These are phyloP conservation scores for Ammodramus savannarum DNA, from an alignment of 2,113 vertebrate species.

Conservation along the genomic window DNA sequence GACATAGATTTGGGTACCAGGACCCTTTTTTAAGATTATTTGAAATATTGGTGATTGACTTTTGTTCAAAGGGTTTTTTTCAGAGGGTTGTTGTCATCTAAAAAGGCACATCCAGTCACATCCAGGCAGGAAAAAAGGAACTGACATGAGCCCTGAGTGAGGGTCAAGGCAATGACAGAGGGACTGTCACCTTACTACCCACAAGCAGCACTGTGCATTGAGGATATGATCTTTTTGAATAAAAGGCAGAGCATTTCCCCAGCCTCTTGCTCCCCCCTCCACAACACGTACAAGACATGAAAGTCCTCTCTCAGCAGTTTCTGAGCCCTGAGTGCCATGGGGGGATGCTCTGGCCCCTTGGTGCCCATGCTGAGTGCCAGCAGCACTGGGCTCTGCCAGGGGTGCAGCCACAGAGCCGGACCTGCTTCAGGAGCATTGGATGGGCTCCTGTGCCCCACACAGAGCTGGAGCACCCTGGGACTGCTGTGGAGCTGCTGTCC, in stretches of 20 bases:
- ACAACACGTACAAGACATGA: rapidly evolving
- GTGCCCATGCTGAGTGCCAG: not conserved
- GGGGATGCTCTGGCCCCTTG: not conserved
- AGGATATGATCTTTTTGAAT: rapidly evolving
- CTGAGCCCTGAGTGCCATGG: not conserved
- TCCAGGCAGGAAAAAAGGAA: not conserved
- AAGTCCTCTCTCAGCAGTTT: not conserved
- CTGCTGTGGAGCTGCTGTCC: not conserved
- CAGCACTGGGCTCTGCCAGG: not conserved
- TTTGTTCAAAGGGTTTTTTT: not conserved
- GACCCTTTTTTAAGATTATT: not conserved
- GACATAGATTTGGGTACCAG: not conserved
- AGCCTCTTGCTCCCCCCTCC: not conserved
- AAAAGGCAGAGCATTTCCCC: not conserved
- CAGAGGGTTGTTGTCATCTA: not conserved
- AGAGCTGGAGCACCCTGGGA: not conserved
- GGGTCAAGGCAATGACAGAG: rapidly evolving
- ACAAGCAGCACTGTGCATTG: rapidly evolving
- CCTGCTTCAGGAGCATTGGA: not conserved
- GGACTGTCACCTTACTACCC: not conserved
- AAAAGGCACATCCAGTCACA: not conserved
- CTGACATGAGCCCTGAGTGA: not conserved
- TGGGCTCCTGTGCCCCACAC: not conserved
- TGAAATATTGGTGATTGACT: not conserved
- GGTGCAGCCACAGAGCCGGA: not conserved